These are phyloP conservation scores for Rhadina sibilatrix DNA, from an alignment of 2,113 vertebrate genomes.

Conservation along the genomic window DNA sequence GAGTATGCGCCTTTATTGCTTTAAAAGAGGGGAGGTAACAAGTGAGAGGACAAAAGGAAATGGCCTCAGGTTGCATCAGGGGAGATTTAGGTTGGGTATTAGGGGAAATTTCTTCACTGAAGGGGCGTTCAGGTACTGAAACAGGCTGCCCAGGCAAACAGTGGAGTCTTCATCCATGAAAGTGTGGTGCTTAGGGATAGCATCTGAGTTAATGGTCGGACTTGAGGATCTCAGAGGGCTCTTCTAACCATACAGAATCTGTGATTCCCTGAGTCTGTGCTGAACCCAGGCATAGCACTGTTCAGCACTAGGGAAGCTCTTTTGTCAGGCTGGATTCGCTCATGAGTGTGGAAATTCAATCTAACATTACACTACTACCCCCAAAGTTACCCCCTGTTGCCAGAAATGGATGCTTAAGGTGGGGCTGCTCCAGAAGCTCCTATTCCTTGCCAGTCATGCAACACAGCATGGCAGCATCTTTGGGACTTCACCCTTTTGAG, in stretches of 20 bases:
- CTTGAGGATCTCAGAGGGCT: background rate
- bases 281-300: background rate
- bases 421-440: background rate
- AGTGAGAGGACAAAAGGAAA: background rate
- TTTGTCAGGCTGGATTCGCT: background rate
- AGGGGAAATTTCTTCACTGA: background rate
- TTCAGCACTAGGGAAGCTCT: background rate
- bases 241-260: background rate
- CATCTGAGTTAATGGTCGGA: background rate
- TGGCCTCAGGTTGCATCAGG: background rate
- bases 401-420: background rate
- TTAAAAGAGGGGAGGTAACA: background rate
- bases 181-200: background rate
- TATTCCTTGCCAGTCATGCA: background rate
- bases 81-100: background rate
- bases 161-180: background rate
- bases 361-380: background rate
- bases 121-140: background rate
- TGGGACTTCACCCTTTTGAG: background rate
- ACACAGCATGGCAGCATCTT: background rate
- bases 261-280: background rate
- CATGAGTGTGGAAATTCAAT: background rate
- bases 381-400: background rate
- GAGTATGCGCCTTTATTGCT: background rate
- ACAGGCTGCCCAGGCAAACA: background rate